Evolutionary conservation across 1,140 invertebrate genomes (phyloP).

Genomic region (Prorops nasuta): DNA sequence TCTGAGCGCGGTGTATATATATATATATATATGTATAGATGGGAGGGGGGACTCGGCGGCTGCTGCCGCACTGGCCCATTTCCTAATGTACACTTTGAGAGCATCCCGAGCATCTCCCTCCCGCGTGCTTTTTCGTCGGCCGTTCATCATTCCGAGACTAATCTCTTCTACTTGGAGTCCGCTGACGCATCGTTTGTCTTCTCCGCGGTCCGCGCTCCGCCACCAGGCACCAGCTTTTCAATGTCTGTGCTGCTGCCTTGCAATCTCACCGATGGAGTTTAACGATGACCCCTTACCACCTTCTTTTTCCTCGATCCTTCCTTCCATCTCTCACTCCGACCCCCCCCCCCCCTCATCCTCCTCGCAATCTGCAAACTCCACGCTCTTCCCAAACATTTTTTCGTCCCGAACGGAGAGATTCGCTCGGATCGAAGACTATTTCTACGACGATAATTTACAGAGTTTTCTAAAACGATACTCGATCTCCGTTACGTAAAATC

Average conservation of each 20-base stretch:
- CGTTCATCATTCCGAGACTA: slow-evolving; percentile 35
- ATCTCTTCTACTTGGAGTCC: slow-evolving; percentile 38
- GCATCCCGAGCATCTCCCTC: too few species aligned
- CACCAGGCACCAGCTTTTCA: not conserved
- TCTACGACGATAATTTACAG: too few species aligned
- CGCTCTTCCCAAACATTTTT: too few species aligned
- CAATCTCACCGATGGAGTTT: slow-evolving; percentile 10
- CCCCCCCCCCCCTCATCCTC: not conserved
- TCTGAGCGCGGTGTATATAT: too few species aligned
- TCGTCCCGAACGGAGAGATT: too few species aligned
- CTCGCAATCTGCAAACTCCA: too few species aligned
- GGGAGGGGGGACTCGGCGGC: too few species aligned
- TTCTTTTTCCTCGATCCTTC: not conserved
- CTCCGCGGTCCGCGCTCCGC: not conserved
- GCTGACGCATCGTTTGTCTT: slow-evolving; percentile 32
- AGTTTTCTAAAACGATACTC: too few species aligned
- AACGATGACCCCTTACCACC: not conserved
- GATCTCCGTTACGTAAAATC: too few species aligned
- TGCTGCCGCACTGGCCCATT: not conserved
- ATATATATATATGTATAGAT: too few species aligned
- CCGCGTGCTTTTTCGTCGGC: slow-evolving; percentile 29
- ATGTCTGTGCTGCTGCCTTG: not conserved
- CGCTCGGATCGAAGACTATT: too few species aligned
- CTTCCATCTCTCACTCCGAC: not conserved
- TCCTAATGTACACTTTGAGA: slow-evolving; percentile 25